phyloP scores from a whole-genome alignment of 2,113 vertebrate genomes.

The Equus quagga region DNA sequence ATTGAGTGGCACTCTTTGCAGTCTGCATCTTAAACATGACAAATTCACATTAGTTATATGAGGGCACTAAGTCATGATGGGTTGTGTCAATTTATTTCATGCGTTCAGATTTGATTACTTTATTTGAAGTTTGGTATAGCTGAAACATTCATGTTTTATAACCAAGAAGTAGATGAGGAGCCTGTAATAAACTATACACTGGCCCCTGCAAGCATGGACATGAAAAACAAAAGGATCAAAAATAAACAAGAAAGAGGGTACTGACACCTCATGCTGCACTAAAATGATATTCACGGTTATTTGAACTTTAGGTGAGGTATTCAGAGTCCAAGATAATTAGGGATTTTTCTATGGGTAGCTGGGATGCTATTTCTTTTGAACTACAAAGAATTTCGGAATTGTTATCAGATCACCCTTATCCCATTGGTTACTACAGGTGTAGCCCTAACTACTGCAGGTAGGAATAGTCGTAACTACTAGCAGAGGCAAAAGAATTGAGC shows the following conservation, averaged over 20 bases:
- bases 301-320: background rate
- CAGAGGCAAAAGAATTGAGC: background rate
- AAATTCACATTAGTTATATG: background rate
- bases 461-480: background rate
- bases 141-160: background rate
- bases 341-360: background rate
- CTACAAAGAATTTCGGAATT: conserved; percentile 24
- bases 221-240: background rate
- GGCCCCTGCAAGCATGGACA: background rate
- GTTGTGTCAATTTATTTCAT: background rate
- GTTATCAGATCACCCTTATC: background rate
- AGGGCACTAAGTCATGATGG: background rate
- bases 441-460: background rate
- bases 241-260: background rate
- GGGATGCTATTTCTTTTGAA: background rate
- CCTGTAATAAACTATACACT: background rate
- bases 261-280: background rate
- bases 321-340: background rate
- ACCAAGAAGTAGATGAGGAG: background rate
- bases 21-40: background rate
- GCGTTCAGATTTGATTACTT: background rate
- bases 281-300: background rate
- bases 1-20: background rate
- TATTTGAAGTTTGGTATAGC: conserved; percentile 13
- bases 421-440: background rate